Evolutionary conservation across 2,797 vertebrate species (phyloP), one percentile per base, ranked within the genome.

Genomic region (Sitta carolinensis): DNA sequence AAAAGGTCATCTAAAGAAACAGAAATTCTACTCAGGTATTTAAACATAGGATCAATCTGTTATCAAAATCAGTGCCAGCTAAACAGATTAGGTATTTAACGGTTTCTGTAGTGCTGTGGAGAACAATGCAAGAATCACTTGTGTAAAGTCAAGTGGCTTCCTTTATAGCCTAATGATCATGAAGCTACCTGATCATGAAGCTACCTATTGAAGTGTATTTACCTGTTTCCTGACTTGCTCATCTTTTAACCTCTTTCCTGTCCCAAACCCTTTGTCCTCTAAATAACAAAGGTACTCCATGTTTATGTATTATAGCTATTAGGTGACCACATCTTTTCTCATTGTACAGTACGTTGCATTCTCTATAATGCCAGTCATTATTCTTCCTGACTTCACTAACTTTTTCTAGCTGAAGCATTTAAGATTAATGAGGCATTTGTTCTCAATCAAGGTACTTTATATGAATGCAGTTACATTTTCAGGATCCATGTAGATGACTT

Each of bases 391-490:
- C 90, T 96, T 93, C 87, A 94, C 90, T 95, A 96, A 90, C 78
- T 92, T 80, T 95, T 90, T 81, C 73, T 83, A 68, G 84, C 67
- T 87, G 85, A 96, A 95, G 73, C 68, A 76, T 87, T 96, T 93
- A 95, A 97, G 94, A 97, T 95, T 97, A 97, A 98, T 97, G 96
- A 97, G 84, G 93, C 90, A 0, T 96, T 97, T 95, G 75, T 93
- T 97, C 96, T 96, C 96, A 97, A 91, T 97, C 96, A 97, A 95
- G 91, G 86, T 95, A 91, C 72, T 97, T 92, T 63, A 89, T 93
- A 96, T 84, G 89, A 96, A 96, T 91, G 95, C 36, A 95, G 77
- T 95, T 96, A 92, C 83, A 93, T 55, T 95, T 96, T 87, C 50
- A 95, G 81, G 52, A 97, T 61, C 82, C 74, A 92, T 68, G 62